These are phyloP conservation scores for Idaea dimidiata DNA, from an alignment of 2,888 invertebrate species.

Conservation along the genomic window DNA sequence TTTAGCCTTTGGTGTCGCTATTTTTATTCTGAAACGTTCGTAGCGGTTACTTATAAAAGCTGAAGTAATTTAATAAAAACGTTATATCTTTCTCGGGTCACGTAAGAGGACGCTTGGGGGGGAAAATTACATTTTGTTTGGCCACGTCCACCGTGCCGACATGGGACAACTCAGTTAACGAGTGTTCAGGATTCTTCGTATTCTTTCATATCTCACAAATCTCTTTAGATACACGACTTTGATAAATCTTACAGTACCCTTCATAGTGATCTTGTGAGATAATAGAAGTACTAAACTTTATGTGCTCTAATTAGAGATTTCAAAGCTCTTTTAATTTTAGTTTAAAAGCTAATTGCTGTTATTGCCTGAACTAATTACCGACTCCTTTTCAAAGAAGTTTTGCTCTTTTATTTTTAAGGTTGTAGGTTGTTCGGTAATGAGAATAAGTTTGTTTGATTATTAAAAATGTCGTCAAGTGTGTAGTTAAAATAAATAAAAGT, in stretches of 20 bases:
- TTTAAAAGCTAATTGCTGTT: constrained; percentile 12
- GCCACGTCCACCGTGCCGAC: constrained; percentile 67
- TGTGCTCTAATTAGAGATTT: constrained; percentile 18
- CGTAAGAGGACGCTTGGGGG: constrained; percentile 75
- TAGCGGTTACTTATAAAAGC: constrained; percentile 69
- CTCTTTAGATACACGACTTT: constrained; percentile 48
- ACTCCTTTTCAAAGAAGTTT: background rate
- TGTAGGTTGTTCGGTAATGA: too few species aligned
- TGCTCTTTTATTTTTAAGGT: background rate
- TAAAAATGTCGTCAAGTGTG: too few species aligned
- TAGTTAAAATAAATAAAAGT: too few species aligned
- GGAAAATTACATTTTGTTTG: constrained; percentile 79
- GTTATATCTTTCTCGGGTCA: constrained; percentile 77
- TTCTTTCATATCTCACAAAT: constrained; percentile 69
- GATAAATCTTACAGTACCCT: constrained; percentile 27
- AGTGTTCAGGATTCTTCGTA: constrained; percentile 70
- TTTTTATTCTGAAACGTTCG: constrained; percentile 59
- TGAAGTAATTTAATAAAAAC: constrained; percentile 77
- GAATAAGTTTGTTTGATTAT: too few species aligned
- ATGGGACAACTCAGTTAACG: constrained; percentile 76
- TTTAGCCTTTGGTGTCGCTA: constrained; percentile 56
- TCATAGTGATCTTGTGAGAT: constrained; percentile 17
- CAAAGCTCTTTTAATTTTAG: constrained; percentile 15
- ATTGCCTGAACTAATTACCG: constrained; percentile 10
- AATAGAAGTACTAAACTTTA: constrained; percentile 27